Evolutionary conservation across 2,888 invertebrate species (phyloP).

Genomic region (Antheraea assamensis): DNA sequence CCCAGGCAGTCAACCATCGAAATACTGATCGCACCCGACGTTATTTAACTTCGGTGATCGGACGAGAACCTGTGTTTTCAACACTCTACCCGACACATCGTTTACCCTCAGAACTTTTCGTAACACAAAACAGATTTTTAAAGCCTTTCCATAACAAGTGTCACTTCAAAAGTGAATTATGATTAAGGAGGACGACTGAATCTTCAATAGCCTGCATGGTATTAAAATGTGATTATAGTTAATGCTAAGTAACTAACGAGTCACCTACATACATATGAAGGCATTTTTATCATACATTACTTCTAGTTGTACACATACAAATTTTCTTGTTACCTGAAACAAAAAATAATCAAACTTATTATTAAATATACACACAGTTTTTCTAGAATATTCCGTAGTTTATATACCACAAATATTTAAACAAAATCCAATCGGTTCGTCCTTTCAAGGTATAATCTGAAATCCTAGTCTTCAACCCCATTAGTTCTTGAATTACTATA

Average conservation of each 20-base stretch:
- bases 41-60: conserved; percentile 79
- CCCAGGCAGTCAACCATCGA: conserved; percentile 77
- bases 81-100: too few species aligned
- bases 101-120: too few species aligned
- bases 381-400: neutral
- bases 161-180: too few species aligned
- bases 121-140: too few species aligned
- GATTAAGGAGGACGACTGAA: too few species aligned
- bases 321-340: neutral
- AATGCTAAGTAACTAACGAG: too few species aligned
- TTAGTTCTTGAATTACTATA: neutral
- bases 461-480: neutral
- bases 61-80: conserved; percentile 70
- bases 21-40: conserved; percentile 77
- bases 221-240: too few species aligned
- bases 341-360: neutral
- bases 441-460: neutral
- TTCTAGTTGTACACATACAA: neutral
- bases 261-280: too few species aligned
- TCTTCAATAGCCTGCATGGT: too few species aligned
- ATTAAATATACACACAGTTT: neutral
- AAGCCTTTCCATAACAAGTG: too few species aligned
- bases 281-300: neutral
- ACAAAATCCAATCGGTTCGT: neutral
- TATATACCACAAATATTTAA: neutral